Evolutionary conservation across 2,797 vertebrate genomes (phyloP).

Genomic region (Eulemur mongoz): DNA sequence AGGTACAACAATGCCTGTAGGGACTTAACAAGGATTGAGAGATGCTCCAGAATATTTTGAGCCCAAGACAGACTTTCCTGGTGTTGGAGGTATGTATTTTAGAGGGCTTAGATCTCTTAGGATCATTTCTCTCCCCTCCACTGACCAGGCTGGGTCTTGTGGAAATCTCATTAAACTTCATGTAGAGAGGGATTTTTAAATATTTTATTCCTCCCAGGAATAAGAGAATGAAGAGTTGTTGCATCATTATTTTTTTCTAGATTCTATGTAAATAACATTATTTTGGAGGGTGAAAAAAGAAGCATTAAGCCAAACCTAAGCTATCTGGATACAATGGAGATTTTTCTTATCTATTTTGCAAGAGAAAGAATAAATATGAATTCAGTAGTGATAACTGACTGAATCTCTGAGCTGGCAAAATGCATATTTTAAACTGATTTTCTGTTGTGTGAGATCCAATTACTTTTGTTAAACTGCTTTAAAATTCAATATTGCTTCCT

Average conservation of each 20-base stretch:
- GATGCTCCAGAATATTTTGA: not conserved
- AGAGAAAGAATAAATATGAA: conserved; percentile 38
- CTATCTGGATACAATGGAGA: not conserved
- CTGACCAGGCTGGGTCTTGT: not conserved
- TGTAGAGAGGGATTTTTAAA: not conserved
- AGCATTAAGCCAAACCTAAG: not conserved
- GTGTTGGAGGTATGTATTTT: not conserved
- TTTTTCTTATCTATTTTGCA: conserved; percentile 47
- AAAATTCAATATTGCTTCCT: conserved; percentile 57
- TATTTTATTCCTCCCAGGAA: not conserved
- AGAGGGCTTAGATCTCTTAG: not conserved
- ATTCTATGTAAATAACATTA: conserved; percentile 24
- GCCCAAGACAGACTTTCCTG: not conserved
- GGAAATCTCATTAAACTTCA: not conserved
- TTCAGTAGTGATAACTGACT: not conserved
- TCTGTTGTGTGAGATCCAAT: conserved; percentile 58
- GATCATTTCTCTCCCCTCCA: not conserved
- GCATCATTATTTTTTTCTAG: not conserved
- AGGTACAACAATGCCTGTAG: not conserved
- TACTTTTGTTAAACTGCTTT: conserved; percentile 59
- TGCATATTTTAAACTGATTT: conserved; percentile 61
- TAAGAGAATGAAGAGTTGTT: not conserved
- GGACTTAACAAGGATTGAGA: not conserved
- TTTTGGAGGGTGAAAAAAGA: not conserved
- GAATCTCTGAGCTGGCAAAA: conserved; percentile 56